Evolutionary conservation across 2,888 invertebrate genomes (phyloP), one percentile per base, ranked within the genome.

Genomic region (Drosophila silvestris): DNA sequence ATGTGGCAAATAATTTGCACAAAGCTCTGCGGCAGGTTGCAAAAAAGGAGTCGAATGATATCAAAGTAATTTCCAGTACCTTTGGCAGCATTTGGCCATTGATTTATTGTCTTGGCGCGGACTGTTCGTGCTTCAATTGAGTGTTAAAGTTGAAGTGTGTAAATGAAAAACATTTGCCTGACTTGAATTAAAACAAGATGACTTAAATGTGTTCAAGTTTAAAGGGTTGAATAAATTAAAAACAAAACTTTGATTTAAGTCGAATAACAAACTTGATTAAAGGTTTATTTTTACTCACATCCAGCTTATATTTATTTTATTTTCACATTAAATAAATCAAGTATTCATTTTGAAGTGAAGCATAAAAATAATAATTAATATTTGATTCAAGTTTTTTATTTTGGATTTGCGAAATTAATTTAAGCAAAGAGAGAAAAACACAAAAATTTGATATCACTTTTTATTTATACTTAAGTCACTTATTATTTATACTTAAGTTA

Each of bases 1-100:
- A 82, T 71, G 83, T 70, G 78, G 86, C 82, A 91, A 91, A 89
- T 91, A 89, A 91, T 91, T 91, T 91, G 82, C 91, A 88, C 91
- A 91, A 91, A 91, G 91, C 89, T 47, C 26, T 84, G 84, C 74
- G 89, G 79, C 86, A 89, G 86, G 90, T 85, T 88, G 83, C 56
- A 71, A 30, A 6, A 5, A 28, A 37, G 12, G 16, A 56, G 50
- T 30, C 16, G 51, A 16, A n/a, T 71, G 70, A 82, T 88, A 86
- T 89, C 89, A 90, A 88, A 90, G 90, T 82, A 81, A 86, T 81
- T 80, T 72, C 60, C 77, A 62, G 70, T 67, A 70, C 66, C 77
- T 69, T 68, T 47, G 6, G 5, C 14, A 14, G 26, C 39, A 30
- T 19, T 16, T 57, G 56, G 22, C 59, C 90, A 89, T 91, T 91